Percentiles rank a stretch among this genome's conserved stretches.
phyloP scores from a whole-genome alignment of 2,797 vertebrate genomes.

The Myripristis murdjan region DNA sequence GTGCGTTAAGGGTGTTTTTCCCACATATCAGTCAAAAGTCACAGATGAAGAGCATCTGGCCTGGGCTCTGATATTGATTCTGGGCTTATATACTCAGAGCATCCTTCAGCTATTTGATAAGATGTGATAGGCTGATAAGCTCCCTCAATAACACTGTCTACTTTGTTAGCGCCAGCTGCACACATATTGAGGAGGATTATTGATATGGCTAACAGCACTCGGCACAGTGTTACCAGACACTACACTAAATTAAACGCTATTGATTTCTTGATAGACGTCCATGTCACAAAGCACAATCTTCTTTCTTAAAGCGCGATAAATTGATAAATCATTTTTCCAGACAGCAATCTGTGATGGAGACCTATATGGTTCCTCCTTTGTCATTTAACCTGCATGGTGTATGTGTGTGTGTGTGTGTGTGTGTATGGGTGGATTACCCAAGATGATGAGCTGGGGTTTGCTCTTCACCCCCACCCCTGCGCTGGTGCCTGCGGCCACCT shows the following conservation, averaged over 20 bases:
- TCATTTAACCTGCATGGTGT: constrained; percentile 70
- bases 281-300: constrained; percentile 76
- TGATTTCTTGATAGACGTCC: constrained; percentile 78
- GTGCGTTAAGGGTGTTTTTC: constrained; percentile 74
- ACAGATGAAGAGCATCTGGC: constrained; percentile 80
- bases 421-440: constrained; percentile 86
- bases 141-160: constrained; percentile 82
- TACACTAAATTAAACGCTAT: constrained; percentile 85
- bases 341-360: constrained; percentile 64
- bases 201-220: constrained; percentile 86
- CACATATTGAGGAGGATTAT: constrained; percentile 85
- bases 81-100: constrained; percentile 79
- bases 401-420: constrained; percentile 32
- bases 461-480: constrained; percentile 96
- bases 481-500: constrained; percentile 97
- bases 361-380: constrained; percentile 56
- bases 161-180: constrained; percentile 81
- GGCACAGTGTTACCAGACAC: constrained; percentile 82
- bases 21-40: constrained; percentile 85
- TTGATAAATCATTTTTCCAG: constrained; percentile 80
- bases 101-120: constrained; percentile 84
- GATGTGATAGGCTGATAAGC: constrained; percentile 86
- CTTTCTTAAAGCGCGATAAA: constrained; percentile 78
- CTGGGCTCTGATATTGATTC: constrained; percentile 82
- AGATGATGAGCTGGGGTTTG: constrained; percentile 94